Evolutionary conservation across 2,113 vertebrate species (phyloP).

Genomic region (Corythoichthys intestinalis): DNA sequence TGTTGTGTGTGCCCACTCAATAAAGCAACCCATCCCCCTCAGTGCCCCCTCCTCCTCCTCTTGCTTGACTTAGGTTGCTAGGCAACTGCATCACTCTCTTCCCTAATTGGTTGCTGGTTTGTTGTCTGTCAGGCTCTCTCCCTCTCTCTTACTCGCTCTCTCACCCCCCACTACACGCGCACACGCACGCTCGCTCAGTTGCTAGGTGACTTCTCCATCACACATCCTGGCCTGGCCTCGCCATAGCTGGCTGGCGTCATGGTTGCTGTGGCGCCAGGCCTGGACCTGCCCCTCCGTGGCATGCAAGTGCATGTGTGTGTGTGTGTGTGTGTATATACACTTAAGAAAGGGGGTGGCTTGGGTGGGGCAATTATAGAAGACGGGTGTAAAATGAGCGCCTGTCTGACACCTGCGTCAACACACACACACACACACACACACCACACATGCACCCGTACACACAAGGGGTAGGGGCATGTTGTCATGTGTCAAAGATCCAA

Average conservation of each 20-base stretch:
- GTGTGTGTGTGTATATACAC: neutral
- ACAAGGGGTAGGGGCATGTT: neutral
- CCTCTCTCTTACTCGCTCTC: neutral
- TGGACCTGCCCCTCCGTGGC: neutral
- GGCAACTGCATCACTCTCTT: conserved; percentile 9
- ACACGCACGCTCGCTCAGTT: neutral
- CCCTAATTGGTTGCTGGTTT: conserved; percentile 6
- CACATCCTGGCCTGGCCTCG: neutral
- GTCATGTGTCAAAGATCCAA: neutral
- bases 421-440: neutral
- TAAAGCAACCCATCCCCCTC: neutral
- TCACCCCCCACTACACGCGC: neutral
- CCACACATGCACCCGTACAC: no score
- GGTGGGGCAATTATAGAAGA: neutral
- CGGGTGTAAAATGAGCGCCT: neutral
- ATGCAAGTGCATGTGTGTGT: neutral
- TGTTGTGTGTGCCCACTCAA: neutral
- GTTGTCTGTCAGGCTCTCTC: conserved; percentile 2
- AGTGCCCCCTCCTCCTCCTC: neutral
- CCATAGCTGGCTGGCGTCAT: conserved; percentile 2
- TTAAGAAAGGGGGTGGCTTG: neutral
- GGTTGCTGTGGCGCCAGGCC: neutral
- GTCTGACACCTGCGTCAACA: conserved; percentile 3
- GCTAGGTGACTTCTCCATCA: conserved; percentile 6
- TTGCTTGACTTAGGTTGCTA: conserved; percentile 6